Conservation (phyloP, 2,797 vertebrate genomes). For the Trichosurus vulpecula region DNA sequence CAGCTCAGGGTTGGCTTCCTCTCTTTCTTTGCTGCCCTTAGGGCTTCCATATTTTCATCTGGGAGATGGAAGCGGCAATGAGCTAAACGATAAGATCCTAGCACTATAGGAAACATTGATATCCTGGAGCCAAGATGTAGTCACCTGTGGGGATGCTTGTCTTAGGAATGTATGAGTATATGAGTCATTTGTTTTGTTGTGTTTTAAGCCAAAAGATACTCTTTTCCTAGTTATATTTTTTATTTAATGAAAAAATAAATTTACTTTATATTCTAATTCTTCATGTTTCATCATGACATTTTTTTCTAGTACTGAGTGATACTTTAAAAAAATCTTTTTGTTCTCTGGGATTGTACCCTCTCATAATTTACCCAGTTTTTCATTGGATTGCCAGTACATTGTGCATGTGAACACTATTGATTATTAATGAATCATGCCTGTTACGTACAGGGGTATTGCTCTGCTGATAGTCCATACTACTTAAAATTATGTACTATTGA, state of each 20-base stretch:
- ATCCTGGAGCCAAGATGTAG: background rate
- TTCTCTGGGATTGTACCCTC: background rate
- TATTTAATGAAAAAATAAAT: background rate
- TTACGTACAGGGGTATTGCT: background rate
- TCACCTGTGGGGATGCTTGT: background rate
- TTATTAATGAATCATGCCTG: background rate
- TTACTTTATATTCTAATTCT: background rate
- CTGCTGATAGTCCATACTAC: background rate
- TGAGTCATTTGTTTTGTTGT: background rate
- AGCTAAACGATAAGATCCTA: background rate
- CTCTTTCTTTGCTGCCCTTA: background rate
- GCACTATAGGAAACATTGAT: too few relatives aligned
- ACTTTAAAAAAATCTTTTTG: background rate
- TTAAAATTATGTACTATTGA: background rate
- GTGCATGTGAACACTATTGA: background rate
- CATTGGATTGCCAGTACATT: background rate
- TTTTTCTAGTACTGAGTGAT: background rate
- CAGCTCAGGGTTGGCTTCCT: background rate
- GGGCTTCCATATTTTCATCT: background rate
- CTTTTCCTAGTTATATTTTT: background rate
- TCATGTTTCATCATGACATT: background rate
- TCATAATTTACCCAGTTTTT: background rate
- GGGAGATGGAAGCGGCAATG: background rate
- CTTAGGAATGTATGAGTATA: background rate
- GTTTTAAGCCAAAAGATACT: background rate